These are phyloP conservation scores for Mya arenaria DNA, from an alignment of 1,140 invertebrate species.

Conservation along the genomic window DNA sequence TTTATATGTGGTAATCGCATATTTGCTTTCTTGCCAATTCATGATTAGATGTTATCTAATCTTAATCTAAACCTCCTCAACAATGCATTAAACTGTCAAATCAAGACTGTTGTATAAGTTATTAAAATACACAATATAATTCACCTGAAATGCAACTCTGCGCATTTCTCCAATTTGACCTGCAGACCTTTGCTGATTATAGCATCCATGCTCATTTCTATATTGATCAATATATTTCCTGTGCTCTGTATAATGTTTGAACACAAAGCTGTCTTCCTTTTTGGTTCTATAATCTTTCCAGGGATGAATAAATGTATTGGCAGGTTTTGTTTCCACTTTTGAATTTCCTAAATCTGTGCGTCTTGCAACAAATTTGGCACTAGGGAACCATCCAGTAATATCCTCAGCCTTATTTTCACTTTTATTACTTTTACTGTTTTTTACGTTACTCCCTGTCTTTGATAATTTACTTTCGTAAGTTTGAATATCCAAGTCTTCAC, in stretches of 20 bases:
- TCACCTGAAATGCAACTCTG: slow-evolving; percentile 51
- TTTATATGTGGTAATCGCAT: no score
- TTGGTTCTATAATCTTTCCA: slow-evolving; percentile 59
- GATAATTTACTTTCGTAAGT: slow-evolving; percentile 43
- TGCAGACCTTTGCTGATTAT: slow-evolving; percentile 17
- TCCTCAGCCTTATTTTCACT: slow-evolving; percentile 41
- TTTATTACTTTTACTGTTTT: slow-evolving; percentile 26
- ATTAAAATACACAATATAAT: no score
- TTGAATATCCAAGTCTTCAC: slow-evolving; percentile 58
- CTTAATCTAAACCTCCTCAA: no score
- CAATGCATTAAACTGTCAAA: no score
- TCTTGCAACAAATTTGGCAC: slow-evolving; percentile 59
- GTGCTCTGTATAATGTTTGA: slow-evolving; percentile 71
- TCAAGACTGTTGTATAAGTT: no score
- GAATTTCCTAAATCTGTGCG: slow-evolving; percentile 33
- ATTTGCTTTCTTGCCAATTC: no score
- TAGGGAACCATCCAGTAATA: slow-evolving; percentile 68
- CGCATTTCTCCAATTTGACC: slow-evolving; percentile 46
- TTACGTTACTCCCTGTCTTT: slow-evolving; percentile 28
- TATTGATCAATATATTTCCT: slow-evolving; percentile 76
- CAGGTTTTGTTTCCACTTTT: slow-evolving; percentile 42
- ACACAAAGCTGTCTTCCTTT: slow-evolving; percentile 66
- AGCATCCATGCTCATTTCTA: slow-evolving; percentile 68
- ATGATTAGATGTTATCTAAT: no score
- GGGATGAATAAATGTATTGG: slow-evolving; percentile 44